Evolutionary conservation across 2,113 vertebrate species (phyloP).

Genomic region (Cyprinodon brontotheroides): DNA sequence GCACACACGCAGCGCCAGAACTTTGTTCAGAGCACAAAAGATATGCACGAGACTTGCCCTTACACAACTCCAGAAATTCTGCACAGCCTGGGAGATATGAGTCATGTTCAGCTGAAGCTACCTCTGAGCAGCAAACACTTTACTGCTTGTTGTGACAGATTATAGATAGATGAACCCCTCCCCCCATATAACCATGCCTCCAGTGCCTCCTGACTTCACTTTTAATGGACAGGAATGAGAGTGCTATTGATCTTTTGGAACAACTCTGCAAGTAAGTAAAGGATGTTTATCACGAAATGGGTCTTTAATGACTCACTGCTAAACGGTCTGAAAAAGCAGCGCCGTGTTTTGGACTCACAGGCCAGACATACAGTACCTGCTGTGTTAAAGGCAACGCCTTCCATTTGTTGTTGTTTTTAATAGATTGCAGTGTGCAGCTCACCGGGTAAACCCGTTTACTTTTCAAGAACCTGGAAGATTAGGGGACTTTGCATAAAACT

Average conservation of each 20-base stretch:
- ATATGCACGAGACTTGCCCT: constrained; percentile 5
- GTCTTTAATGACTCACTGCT: constrained; percentile 5
- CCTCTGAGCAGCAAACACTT: constrained; percentile 30
- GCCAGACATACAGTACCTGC: background rate
- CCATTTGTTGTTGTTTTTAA: constrained; percentile 10
- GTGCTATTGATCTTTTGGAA: constrained; percentile 5
- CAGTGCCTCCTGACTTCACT: constrained; percentile 5
- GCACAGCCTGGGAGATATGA: constrained; percentile 39
- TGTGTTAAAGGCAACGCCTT: constrained; percentile 29
- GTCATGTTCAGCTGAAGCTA: constrained; percentile 38
- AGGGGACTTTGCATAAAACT: too few species aligned
- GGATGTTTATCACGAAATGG: background rate
- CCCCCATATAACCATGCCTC: background rate
- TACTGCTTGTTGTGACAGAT: constrained; percentile 9
- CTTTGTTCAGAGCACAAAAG: constrained; percentile 17
- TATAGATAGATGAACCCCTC: background rate
- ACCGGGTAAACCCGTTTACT: constrained; percentile 36
- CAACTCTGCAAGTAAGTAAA: constrained; percentile 4
- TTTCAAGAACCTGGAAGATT: constrained; percentile 20
- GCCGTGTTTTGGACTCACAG: constrained; percentile 11
- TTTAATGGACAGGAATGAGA: background rate
- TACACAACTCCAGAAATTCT: constrained; percentile 38
- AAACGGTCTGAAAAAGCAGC: constrained; percentile 5
- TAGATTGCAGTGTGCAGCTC: constrained; percentile 44
- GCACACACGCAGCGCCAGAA: background rate